Base-by-base conservation (phyloP, 2,113 vertebrate genomes). In the Numenius arquata region DNA sequence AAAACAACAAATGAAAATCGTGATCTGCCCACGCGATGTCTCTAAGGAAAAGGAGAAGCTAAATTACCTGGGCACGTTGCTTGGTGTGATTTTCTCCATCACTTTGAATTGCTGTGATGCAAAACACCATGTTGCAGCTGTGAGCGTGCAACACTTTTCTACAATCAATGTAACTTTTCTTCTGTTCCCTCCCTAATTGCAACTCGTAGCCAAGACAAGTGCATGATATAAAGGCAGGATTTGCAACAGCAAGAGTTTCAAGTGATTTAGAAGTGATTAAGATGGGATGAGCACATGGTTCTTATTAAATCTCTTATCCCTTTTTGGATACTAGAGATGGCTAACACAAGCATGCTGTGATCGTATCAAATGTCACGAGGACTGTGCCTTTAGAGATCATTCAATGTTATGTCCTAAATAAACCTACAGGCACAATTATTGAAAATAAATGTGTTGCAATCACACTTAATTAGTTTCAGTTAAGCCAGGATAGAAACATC, bases 401-500 rank as follows among this genome's bases (percentile, higher is more conserved):
- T 67, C 85, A 70, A 38, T 23, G 8, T 72, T 70, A 70, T 9
- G 34, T 73, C 52, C 58, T 61, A 73, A 82, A 75, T 52, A 78
- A 89, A 75, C 52, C 79, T 67, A 62, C 22, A 62, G 88, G 63
- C 75, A 95, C n/a, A 83, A 80, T 86, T 91, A 94, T 80, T 85
- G 85, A 65, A 87, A 96, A 91, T 12, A 95, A 90, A 91, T 47
- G 15, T 40, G 14, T 80, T 82, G 65, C 71, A 86, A 83, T 94
- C 88, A 80, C 56, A 78, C 50, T 79, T 89, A 59, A 95, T 93
- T 82, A 70, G 48, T 88, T 96, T 95, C 84, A 95, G 55, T 71
- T 83, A 72, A 88, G 11, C 13, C 4, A 2, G 22, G 17, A 40
- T 36, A 43, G 74, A 62, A 73, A 83, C 29, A 70, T 85, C 70